Percentiles rank a stretch among this genome's conserved stretches.
Conservation (phyloP, 64 coral and sea anemone genomes). For the Montipora efflorescens region DNA sequence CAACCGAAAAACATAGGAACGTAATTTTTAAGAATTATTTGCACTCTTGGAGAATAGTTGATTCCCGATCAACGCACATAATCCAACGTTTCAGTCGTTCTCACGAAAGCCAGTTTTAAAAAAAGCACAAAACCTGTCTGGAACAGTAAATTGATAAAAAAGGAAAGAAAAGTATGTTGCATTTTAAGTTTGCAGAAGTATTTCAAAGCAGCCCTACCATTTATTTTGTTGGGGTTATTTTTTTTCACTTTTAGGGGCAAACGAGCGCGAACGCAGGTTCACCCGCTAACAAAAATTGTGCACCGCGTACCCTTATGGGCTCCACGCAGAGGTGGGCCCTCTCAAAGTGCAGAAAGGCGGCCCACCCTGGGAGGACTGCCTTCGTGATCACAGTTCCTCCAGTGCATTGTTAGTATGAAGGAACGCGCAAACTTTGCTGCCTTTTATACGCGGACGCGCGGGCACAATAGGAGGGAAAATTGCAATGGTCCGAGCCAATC, state of each 20-base stretch:
- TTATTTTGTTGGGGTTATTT: not conserved
- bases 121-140: too few relatives aligned
- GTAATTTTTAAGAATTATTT: not conserved
- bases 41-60: too few relatives aligned
- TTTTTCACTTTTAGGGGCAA: conserved; percentile 15
- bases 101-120: too few relatives aligned
- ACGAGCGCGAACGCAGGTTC: conserved; percentile 57
- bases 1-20: not conserved
- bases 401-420: conserved; percentile 98
- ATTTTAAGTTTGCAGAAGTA: too few relatives aligned
- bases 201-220: too few relatives aligned
- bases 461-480: conserved; percentile 21
- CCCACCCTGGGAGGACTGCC: conserved; percentile 81
- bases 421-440: conserved; percentile 22
- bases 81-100: too few relatives aligned
- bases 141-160: too few relatives aligned
- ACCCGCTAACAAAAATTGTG: conserved; percentile 47
- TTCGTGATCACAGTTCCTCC: conserved; percentile 95
- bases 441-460: conserved; percentile 69
- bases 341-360: conserved; percentile 69
- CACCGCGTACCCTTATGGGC: conserved; percentile 68
- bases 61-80: too few relatives aligned
- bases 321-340: conserved; percentile 73
- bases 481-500: conserved; percentile 53
- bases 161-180: too few relatives aligned